Evolutionary conservation across 2,888 invertebrate species (phyloP).

Genomic region (Eilema caniola): DNA sequence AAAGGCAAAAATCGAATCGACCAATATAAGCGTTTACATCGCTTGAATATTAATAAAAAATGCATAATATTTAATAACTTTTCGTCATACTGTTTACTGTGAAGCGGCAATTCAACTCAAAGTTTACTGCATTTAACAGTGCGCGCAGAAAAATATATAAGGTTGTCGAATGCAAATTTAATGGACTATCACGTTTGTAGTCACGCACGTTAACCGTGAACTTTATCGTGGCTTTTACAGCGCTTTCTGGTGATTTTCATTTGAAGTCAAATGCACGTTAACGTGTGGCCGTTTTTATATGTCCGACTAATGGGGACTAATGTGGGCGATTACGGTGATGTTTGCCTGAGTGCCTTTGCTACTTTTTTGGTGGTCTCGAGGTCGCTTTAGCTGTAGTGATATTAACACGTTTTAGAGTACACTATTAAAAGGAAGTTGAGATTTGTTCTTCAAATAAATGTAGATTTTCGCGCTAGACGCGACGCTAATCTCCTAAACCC

Average conservation of each 20-base stretch:
- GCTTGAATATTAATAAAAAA: background rate
- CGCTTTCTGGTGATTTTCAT: constrained; percentile 43
- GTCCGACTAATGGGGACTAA: constrained; percentile 48
- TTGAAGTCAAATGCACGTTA: constrained; percentile 33
- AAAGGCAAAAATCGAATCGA: no score
- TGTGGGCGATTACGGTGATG: constrained; percentile 45
- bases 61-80: background rate
- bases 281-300: constrained; percentile 40
- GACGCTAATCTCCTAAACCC: no score
- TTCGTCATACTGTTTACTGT: constrained; percentile 13
- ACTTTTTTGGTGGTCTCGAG: constrained; percentile 35
- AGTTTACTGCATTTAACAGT: constrained; percentile 37
- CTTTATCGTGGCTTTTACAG: constrained; percentile 56
- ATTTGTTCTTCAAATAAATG: no score
- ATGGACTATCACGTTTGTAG: constrained; percentile 67
- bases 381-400: constrained; percentile 5
- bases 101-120: constrained; percentile 33
- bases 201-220: constrained; percentile 59
- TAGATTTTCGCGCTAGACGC: no score
- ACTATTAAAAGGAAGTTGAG: no score
- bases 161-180: constrained; percentile 67
- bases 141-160: constrained; percentile 57
- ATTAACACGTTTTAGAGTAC: background rate
- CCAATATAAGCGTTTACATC: background rate
- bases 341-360: constrained; percentile 28